Percentiles rank a stretch among this genome's conserved stretches.
Conservation (phyloP, 2,797 vertebrate species). For the Poeciliopsis paucimaculata region DNA sequence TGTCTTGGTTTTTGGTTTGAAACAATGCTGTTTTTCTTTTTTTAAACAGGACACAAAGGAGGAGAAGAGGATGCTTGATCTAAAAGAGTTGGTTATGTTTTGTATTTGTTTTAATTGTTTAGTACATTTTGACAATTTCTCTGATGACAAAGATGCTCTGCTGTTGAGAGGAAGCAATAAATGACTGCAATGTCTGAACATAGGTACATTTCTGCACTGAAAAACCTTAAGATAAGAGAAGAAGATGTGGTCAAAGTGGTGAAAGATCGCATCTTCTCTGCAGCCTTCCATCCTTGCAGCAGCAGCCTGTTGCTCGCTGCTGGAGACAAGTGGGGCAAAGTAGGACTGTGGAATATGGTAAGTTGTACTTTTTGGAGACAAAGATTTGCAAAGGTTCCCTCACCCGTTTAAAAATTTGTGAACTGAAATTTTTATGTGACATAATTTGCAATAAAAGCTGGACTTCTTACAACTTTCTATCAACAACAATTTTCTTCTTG, state of each 20-base stretch:
- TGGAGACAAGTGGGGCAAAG: constrained; percentile 83
- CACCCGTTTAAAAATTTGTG: not conserved
- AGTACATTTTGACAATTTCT: not conserved
- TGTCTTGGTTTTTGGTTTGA: not conserved
- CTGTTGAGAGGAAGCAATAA: not conserved
- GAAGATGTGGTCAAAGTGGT: constrained; percentile 84
- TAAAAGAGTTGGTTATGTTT: constrained; percentile 64
- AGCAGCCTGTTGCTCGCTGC: constrained; percentile 85
- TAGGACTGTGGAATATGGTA: constrained; percentile 91
- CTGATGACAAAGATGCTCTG: not conserved
- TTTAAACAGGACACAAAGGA: constrained; percentile 46
- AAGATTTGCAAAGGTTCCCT: not conserved
- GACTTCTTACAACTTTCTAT: not conserved
- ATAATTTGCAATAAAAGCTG: not conserved
- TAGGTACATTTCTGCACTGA: constrained; percentile 83
- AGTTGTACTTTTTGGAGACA: constrained; percentile 30
- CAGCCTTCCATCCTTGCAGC: constrained; percentile 87
- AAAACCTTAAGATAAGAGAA: constrained; percentile 77
- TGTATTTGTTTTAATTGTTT: not conserved
- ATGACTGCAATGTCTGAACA: constrained; percentile 14
- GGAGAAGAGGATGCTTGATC: constrained; percentile 29
- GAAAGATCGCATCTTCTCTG: constrained; percentile 75
- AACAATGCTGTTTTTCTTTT: not conserved
- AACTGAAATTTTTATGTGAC: not conserved
- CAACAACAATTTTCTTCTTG: not conserved